A percentile compares a stretch with the other conserved stretches of the same genome.
Evolutionary conservation across 2,113 vertebrate species (phyloP).

Genomic region (Oophaga pumilio): DNA sequence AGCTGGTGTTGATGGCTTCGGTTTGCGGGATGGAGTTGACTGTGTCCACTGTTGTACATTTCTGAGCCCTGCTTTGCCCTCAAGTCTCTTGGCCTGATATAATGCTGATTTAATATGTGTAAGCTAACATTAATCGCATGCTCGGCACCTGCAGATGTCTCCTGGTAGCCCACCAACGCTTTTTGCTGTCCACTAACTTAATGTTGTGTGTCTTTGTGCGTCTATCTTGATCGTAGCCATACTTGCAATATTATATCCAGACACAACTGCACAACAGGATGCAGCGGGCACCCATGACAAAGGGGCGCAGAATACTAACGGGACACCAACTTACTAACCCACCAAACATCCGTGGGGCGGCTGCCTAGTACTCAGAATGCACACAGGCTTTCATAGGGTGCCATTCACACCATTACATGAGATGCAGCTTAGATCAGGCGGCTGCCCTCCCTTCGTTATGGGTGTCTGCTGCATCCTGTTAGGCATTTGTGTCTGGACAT

Average conservation of each 20-base stretch:
- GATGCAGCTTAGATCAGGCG: no score
- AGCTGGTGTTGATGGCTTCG: constrained; percentile 20
- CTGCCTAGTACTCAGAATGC: no score
- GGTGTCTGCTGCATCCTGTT: no score
- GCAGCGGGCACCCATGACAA: no score
- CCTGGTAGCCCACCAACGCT: constrained; percentile 36
- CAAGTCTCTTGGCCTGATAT: constrained; percentile 23
- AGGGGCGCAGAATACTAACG: no score
- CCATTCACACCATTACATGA: no score
- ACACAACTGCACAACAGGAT: no score
- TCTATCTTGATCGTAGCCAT: background rate
- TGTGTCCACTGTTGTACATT: constrained; percentile 45
- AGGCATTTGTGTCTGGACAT: no score
- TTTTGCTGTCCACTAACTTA: background rate
- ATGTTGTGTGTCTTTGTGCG: background rate
- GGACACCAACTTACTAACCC: no score
- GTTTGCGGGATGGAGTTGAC: constrained; percentile 41
- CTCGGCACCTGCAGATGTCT: background rate
- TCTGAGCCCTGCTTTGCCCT: constrained; percentile 16
- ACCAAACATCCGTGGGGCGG: no score
- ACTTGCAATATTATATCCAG: background rate
- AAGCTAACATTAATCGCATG: constrained; percentile 37
- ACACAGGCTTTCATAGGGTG: no score
- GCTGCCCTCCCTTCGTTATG: no score
- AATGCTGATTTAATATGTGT: constrained; percentile 25